Evolutionary conservation across 2,888 invertebrate genomes (phyloP), one percentile per base, ranked within the genome.

Genomic region (Mantis religiosa): DNA sequence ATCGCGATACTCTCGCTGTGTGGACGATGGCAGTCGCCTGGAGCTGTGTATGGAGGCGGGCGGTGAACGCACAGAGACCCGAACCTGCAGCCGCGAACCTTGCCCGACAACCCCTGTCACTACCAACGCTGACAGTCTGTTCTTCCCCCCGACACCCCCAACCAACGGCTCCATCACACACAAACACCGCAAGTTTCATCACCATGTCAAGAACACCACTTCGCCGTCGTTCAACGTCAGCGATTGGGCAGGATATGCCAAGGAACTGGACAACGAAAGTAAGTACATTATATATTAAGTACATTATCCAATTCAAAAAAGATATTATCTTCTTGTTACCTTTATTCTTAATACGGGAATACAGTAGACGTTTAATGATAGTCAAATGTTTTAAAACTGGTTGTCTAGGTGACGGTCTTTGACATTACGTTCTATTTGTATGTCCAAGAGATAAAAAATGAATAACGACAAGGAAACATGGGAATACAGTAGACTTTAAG

Each of bases 11-110:
- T 91, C 91, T n/a, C 89, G 90, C 88, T 92, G 92, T 90, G 89
- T 91, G 8, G 91, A 91, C 87, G 90, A 91, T 84, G 91, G 91
- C 2, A 90, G 90, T 28, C 90, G 91, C 47, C 88, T 91, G 28
- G 91, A 91, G 87, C 91, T 91, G 41, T 92, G 92, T 82, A 90
- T 92, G 82, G 91, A 91, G 88, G 90, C 91, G 12, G 91, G 91
- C 34, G 91, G 91, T 2, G 91, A 91, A 41, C 90, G 91, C 54
- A 91, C 91, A 25, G 91, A 92, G 87, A 91, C 91, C 9, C 90
- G 92, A n/a, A 91, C 91, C 0, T 92, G 92, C 89, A 91, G 90
- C 84, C 90, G 91, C 3, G 90, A 90, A 54, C 90, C 91, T 0
- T 92, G 92, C 86, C 4, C 85, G 89, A 14, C 28, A 28, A 41